Percentiles rank a stretch among this genome's conserved stretches.
These are phyloP conservation scores for Bryconaethiops microstoma DNA, from an alignment of 2,797 vertebrate species.

Conservation along the genomic window DNA sequence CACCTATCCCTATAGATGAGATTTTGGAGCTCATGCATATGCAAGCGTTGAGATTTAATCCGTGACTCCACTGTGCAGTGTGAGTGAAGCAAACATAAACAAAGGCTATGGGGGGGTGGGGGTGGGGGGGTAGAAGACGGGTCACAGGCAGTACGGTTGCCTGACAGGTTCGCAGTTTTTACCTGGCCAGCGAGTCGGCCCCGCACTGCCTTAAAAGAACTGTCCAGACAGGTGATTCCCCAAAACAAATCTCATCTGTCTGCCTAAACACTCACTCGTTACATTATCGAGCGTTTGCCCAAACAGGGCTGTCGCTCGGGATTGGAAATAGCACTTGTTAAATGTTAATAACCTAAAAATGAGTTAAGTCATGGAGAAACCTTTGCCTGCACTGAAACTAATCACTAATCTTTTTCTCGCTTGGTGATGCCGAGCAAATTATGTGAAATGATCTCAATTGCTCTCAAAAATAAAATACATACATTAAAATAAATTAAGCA, in stretches of 20 bases:
- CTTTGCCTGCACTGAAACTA: conserved; percentile 50
- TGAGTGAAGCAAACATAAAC: conserved; percentile 33
- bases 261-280: conserved; percentile 41
- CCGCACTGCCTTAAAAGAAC: conserved; percentile 40
- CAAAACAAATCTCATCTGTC: conserved; percentile 51
- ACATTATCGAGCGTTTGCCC: conserved; percentile 52
- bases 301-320: conserved; percentile 35
- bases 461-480: conserved; percentile 36
- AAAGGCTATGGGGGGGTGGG: conserved; percentile 23
- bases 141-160: conserved; percentile 31
- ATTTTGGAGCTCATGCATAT: conserved; percentile 56
- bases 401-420: conserved; percentile 57
- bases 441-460: conserved; percentile 21
- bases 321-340: conserved; percentile 61
- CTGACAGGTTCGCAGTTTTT: conserved; percentile 34
- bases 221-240: conserved; percentile 37
- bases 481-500: conserved; percentile 40
- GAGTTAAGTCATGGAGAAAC: conserved; percentile 56
- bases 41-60: conserved; percentile 51
- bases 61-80: conserved; percentile 33
- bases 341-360: conserved; percentile 64
- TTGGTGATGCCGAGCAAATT: conserved; percentile 20
- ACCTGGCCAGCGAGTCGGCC: conserved; percentile 15
- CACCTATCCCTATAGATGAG: conserved; percentile 31
- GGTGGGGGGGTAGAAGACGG: not conserved